Conservation (phyloP, 2,888 invertebrate species). For the Dexiosoma caninum region DNA sequence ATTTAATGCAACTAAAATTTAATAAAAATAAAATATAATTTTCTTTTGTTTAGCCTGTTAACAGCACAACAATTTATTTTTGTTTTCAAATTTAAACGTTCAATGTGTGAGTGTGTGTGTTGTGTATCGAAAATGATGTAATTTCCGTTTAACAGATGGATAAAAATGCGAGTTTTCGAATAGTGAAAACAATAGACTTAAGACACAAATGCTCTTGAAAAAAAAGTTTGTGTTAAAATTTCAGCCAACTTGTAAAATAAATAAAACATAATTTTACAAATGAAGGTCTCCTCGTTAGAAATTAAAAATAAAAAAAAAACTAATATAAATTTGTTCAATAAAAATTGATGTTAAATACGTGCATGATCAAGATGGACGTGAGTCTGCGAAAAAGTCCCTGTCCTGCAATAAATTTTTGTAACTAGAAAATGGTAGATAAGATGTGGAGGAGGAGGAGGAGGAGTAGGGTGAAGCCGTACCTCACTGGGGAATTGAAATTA, state of each 20-base stretch:
- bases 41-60: slow-evolving; percentile 9
- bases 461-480: too few species aligned
- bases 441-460: too few species aligned
- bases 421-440: too few species aligned
- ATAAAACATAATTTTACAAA: neutral
- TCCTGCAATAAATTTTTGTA: too few species aligned
- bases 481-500: too few species aligned
- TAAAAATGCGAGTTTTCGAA: neutral
- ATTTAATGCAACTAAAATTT: slow-evolving; percentile 33
- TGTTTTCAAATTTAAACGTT: neutral
- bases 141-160: slow-evolving; percentile 34
- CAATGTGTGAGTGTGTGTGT: neutral
- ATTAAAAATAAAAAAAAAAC: too few species aligned
- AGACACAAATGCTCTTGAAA: slow-evolving; percentile 29
- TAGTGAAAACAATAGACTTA: slow-evolving; percentile 48
- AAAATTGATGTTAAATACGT: too few species aligned
- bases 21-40: slow-evolving; percentile 21
- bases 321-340: too few species aligned
- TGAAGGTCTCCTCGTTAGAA: too few species aligned
- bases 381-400: too few species aligned
- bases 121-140: slow-evolving; percentile 3
- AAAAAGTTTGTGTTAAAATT: neutral
- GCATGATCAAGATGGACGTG: too few species aligned
- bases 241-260: neutral
- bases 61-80: too few species aligned